Conservation (phyloP, 1,140 invertebrate species). For the Spodoptera frugiperda region DNA sequence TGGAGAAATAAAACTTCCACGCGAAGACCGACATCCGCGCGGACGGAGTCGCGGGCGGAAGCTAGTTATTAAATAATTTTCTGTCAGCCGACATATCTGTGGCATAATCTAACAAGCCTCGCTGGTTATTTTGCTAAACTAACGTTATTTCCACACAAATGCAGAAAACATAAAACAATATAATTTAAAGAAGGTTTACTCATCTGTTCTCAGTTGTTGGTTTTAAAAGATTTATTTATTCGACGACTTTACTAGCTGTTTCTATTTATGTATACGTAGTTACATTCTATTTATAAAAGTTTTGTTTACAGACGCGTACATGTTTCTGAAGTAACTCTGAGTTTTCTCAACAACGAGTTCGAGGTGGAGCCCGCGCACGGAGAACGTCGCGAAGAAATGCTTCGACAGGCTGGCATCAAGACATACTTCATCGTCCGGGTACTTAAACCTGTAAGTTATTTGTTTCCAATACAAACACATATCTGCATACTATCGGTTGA, state of each 20-base stretch:
- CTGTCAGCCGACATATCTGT: background rate
- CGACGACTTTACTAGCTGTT: conserved; percentile 31
- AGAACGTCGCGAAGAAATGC: conserved; percentile 94
- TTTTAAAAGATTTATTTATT: conserved; percentile 42
- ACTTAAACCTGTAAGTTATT: conserved; percentile 91
- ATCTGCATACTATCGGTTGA: too few relatives aligned
- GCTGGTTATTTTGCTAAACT: too few relatives aligned
- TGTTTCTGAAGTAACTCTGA: conserved; percentile 96
- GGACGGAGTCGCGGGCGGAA: too few relatives aligned
- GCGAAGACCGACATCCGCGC: too few relatives aligned
- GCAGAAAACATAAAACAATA: background rate
- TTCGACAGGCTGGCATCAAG: conserved; percentile 94
- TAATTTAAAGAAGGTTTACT: conserved; percentile 3
- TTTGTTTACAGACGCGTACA: conserved; percentile 93
- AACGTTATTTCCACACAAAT: background rate
- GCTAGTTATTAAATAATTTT: too few relatives aligned
- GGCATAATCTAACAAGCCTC: too few relatives aligned
- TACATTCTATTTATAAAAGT: conserved; percentile 42
- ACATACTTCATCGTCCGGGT: conserved; percentile 97
- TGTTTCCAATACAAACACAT: background rate
- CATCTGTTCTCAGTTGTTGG: conserved; percentile 23
- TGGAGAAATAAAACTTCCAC: too few relatives aligned
- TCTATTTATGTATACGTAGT: conserved; percentile 39
- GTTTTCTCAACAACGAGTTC: conserved; percentile 96
- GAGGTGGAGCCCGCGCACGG: conserved; percentile 97